A percentile compares a stretch with the other conserved stretches of the same genome.
phyloP scores from a whole-genome alignment of 2,888 invertebrate genomes.

The Lutraria lutraria region DNA sequence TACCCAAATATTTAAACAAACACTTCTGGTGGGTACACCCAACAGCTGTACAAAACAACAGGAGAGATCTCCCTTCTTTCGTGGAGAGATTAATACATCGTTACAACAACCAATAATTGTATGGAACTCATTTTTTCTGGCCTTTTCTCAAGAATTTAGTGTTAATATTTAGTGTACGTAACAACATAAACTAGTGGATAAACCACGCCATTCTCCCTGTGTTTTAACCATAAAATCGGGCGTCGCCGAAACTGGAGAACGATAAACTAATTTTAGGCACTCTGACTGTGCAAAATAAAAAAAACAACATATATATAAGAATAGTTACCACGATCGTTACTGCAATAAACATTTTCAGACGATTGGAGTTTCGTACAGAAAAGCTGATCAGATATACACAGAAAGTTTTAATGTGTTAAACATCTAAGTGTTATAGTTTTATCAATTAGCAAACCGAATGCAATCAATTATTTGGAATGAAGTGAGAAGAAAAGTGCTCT shows the following conservation, averaged over 20 bases:
- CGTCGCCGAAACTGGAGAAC: conserved; percentile 41
- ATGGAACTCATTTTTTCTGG: conserved; percentile 25
- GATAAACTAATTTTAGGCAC: conserved; percentile 42
- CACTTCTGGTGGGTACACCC: too few species aligned
- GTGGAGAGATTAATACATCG: neutral
- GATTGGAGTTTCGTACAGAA: conserved; percentile 29
- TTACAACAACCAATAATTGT: conserved; percentile 10
- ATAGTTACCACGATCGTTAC: neutral
- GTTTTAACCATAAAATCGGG: conserved; percentile 47
- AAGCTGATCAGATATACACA: neutral
- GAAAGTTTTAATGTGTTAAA: conserved; percentile 34
- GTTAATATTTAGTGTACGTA: conserved; percentile 23
- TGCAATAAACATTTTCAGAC: conserved; percentile 20
- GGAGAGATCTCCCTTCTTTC: neutral
- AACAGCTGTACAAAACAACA: neutral
- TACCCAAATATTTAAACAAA: too few species aligned
- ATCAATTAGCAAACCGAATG: conserved; percentile 24
- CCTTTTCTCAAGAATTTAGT: conserved; percentile 29
- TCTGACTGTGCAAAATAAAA: conserved; percentile 36
- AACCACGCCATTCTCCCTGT: conserved; percentile 22
- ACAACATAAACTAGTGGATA: neutral
- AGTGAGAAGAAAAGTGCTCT: neutral
- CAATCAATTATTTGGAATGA: conserved; percentile 16
- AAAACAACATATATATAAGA: conserved; percentile 35
- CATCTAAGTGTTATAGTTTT: conserved; percentile 7